Evolutionary conservation across 53 echinoderm and acorn worm genomes (phyloP).

Genomic region (Luidia sarsii): DNA sequence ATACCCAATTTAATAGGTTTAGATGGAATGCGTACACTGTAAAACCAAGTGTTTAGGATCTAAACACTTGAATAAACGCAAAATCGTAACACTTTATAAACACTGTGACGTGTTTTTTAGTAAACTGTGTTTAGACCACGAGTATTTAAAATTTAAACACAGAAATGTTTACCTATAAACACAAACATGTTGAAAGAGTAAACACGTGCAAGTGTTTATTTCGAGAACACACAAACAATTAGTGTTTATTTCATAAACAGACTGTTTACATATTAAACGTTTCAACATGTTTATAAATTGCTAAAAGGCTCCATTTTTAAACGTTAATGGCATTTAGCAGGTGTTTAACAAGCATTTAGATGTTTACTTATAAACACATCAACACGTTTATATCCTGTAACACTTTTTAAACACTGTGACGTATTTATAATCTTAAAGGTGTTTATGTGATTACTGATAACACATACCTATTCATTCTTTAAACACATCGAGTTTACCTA

Average conservation of each 20-base stretch:
- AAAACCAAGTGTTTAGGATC: slow-evolving; percentile 9
- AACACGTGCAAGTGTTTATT: not conserved
- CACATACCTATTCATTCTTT: no score
- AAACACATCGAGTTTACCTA: no score
- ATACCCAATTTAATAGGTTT: no score
- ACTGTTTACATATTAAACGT: not conserved
- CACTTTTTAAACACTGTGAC: slow-evolving; percentile 8
- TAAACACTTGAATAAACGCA: not conserved
- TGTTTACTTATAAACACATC: slow-evolving; percentile 3
- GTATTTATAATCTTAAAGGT: slow-evolving; percentile 8
- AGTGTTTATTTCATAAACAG: not conserved
- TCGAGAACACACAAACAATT: no score
- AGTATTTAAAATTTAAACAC: not conserved
- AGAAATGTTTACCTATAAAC: not conserved
- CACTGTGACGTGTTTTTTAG: slow-evolving; percentile 2
- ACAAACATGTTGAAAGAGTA: no score
- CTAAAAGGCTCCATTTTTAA: no score
- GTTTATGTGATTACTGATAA: no score
- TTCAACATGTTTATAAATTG: not conserved
- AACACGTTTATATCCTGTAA: not conserved
- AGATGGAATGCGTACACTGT: no score
- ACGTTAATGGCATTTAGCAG: no score
- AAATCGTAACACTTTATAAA: slow-evolving; percentile 15
- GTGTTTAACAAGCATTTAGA: not conserved
- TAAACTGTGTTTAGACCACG: not conserved